Conservation (phyloP, 2,888 invertebrate genomes). For the Drosophila kuntzei region DNA sequence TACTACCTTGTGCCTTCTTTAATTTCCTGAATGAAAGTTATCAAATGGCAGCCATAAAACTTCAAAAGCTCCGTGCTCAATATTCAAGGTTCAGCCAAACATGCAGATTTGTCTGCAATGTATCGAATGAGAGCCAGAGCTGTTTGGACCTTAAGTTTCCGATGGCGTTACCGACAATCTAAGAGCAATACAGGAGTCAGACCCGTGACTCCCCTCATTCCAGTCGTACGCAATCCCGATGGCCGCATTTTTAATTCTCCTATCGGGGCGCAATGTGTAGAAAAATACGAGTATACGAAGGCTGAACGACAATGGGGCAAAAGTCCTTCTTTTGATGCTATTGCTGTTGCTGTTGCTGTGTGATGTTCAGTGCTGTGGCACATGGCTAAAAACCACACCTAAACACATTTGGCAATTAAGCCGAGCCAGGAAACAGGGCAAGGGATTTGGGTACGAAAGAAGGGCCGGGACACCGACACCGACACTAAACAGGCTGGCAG, state of each 20-base stretch:
- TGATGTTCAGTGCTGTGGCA: slow-evolving; percentile 32
- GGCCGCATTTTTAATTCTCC: slow-evolving; percentile 57
- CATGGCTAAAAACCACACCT: slow-evolving; percentile 79
- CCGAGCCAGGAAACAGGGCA: slow-evolving; percentile 27
- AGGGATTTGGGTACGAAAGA: slow-evolving; percentile 5
- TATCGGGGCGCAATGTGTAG: slow-evolving; percentile 34
- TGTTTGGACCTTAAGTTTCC: slow-evolving; percentile 37
- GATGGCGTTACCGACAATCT: slow-evolving; percentile 5
- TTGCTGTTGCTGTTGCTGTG: slow-evolving; percentile 22
- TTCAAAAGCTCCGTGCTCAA: slow-evolving; percentile 63
- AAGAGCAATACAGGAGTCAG: slow-evolving; percentile 9
- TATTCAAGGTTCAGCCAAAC: slow-evolving; percentile 52
- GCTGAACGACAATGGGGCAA: slow-evolving; percentile 39
- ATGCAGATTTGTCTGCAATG: slow-evolving; percentile 69
- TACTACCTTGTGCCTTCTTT: background rate
- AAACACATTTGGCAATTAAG: slow-evolving; percentile 81
- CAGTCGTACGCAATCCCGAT: slow-evolving; percentile 20
- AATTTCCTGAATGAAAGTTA: slow-evolving; percentile 11
- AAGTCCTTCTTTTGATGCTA: background rate
- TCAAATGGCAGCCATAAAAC: slow-evolving; percentile 74
- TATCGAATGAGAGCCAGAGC: slow-evolving; percentile 57
- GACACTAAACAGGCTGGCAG: slow-evolving; percentile 73
- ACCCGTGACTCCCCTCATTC: background rate
- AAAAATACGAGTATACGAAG: slow-evolving; percentile 35
- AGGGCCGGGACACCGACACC: slow-evolving; percentile 25